Percentiles rank a stretch among this genome's conserved stretches.
Evolutionary conservation across 2,888 invertebrate genomes (phyloP).

Genomic region (Trachelus iudaicus): DNA sequence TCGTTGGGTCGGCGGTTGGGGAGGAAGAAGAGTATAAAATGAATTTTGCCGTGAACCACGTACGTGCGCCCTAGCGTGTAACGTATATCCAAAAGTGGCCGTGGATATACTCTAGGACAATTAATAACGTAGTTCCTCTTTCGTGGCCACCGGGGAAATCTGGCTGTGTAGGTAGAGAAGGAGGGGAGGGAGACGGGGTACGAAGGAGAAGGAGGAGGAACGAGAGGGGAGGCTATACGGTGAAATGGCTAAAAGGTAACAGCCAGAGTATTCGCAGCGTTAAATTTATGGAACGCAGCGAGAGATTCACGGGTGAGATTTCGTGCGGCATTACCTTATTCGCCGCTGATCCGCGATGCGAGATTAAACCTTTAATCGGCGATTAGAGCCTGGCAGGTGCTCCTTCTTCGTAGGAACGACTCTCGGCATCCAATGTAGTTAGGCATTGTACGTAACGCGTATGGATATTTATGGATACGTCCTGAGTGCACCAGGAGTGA

Average conservation of each 20-base stretch:
- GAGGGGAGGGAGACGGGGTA: neutral
- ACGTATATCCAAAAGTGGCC: neutral
- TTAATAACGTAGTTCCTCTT: slow-evolving; percentile 14
- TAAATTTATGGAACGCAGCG: neutral
- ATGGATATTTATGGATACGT: neutral
- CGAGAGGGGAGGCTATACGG: neutral
- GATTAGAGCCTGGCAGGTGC: neutral
- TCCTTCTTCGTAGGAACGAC: neutral
- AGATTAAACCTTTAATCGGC: neutral
- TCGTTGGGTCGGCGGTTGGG: neutral
- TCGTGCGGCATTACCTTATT: neutral
- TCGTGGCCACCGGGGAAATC: slow-evolving; percentile 20
- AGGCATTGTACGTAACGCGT: neutral
- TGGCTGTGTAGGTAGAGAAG: neutral
- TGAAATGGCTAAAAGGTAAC: neutral
- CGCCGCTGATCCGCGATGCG: neutral
- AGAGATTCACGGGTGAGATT: neutral
- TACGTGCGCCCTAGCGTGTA: neutral
- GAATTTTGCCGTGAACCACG: neutral
- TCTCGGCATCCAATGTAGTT: neutral
- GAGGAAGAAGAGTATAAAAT: neutral
- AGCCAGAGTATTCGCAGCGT: neutral
- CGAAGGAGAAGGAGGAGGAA: slow-evolving; percentile 1
- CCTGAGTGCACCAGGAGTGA: neutral
- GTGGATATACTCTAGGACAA: neutral